Percentiles rank a stretch among this genome's conserved stretches.
Conservation (phyloP, 2,113 vertebrate species). For the Stigmatopora argus region DNA sequence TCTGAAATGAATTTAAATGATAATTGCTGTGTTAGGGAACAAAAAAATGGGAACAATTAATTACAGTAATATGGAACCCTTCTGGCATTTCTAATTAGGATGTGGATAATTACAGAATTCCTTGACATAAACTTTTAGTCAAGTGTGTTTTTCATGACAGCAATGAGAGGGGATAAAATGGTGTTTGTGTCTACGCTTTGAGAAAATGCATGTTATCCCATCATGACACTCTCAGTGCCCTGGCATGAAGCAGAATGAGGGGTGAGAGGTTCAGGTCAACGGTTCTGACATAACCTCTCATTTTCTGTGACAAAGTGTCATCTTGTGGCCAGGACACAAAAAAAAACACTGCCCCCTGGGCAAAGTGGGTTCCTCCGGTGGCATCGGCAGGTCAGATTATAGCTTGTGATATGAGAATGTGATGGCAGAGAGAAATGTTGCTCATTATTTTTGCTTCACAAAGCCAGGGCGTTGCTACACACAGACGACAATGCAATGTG, state of each 20-base stretch:
- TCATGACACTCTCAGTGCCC: slow-evolving; percentile 43
- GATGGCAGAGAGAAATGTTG: slow-evolving; percentile 63
- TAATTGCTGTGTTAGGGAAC: slow-evolving; percentile 42
- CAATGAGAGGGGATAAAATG: neutral
- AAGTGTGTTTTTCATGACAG: slow-evolving; percentile 9
- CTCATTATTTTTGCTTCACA: slow-evolving; percentile 63
- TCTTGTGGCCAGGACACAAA: slow-evolving; percentile 60
- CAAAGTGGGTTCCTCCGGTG: slow-evolving; percentile 50
- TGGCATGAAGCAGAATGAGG: slow-evolving; percentile 63
- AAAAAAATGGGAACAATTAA: slow-evolving; percentile 17
- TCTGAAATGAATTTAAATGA: slow-evolving; percentile 64
- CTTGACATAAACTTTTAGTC: slow-evolving; percentile 60
- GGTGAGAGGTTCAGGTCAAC: slow-evolving; percentile 60
- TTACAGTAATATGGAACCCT: slow-evolving; percentile 54
- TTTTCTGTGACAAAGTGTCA: slow-evolving; percentile 58
- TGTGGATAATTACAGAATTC: slow-evolving; percentile 55
- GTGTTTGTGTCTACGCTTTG: slow-evolving; percentile 1
- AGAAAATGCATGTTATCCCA: slow-evolving; percentile 40
- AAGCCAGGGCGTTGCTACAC: slow-evolving; percentile 53
- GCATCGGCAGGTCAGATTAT: slow-evolving; percentile 59
- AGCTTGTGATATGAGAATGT: slow-evolving; percentile 43
- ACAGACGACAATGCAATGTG: slow-evolving; percentile 45
- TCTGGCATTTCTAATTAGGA: slow-evolving; percentile 72
- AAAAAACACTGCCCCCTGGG: slow-evolving; percentile 53
- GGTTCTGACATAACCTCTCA: slow-evolving; percentile 50